Evolutionary conservation across 1,140 invertebrate genomes (phyloP).

Genomic region (Cotesia vestalis): DNA sequence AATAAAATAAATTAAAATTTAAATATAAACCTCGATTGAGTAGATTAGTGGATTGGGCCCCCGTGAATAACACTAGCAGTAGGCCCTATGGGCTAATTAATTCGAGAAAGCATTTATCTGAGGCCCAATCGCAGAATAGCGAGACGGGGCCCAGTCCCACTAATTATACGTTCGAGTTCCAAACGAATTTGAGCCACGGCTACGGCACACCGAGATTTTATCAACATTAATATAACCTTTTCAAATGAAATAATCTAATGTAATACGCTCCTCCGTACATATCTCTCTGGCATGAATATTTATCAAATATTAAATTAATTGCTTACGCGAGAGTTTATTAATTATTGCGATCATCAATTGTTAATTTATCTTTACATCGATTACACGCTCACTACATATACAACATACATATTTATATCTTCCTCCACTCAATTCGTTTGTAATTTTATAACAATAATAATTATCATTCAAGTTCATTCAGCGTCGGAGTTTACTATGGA

Average conservation of each 20-base stretch:
- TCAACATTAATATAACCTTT: conserved; percentile 5
- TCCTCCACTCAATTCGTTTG: too few species aligned
- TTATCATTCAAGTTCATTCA: too few species aligned
- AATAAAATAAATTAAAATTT: conserved; percentile 1
- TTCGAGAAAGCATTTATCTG: conserved; percentile 31
- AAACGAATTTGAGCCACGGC: conserved; percentile 40
- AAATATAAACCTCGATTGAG: too few species aligned
- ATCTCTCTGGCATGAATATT: neutral
- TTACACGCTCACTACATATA: too few species aligned
- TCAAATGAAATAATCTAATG: conserved; percentile 18
- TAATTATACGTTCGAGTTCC: conserved; percentile 43
- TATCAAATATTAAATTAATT: conserved; percentile 8
- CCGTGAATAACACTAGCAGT: conserved; percentile 2
- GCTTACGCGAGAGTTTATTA: neutral
- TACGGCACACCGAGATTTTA: conserved; percentile 26
- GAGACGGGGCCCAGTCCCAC: conserved; percentile 30
- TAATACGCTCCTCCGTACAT: neutral
- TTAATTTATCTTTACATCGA: too few species aligned
- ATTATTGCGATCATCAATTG: too few species aligned
- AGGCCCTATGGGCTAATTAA: conserved; percentile 37
- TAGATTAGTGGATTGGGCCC: neutral
- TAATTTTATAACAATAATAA: too few species aligned
- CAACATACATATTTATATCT: too few species aligned
- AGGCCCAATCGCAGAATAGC: conserved; percentile 25
- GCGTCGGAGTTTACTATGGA: too few species aligned